These are phyloP conservation scores for Procavia capensis DNA, from an alignment of 2,113 vertebrate genomes.

Conservation along the genomic window DNA sequence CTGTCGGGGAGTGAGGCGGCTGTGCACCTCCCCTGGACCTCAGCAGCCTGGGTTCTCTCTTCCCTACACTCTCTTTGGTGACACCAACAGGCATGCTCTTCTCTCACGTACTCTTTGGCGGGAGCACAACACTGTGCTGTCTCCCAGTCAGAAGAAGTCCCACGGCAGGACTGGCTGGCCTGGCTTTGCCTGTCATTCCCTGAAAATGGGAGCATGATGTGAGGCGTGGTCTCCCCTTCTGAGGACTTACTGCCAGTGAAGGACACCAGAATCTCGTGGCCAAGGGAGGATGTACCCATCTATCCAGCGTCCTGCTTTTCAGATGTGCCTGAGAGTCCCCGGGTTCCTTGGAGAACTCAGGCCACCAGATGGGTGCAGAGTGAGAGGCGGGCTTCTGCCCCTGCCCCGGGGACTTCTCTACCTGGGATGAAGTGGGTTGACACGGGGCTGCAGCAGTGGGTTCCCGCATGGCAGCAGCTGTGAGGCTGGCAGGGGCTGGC, in stretches of 20 bases:
- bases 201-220: background rate
- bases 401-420: no score
- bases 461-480: no score
- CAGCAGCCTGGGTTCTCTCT: no score
- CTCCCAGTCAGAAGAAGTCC: background rate
- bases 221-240: background rate
- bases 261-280: background rate
- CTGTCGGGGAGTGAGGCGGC: no score
- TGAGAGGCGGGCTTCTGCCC: background rate
- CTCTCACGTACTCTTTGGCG: background rate
- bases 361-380: background rate
- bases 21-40: no score
- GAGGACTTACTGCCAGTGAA: background rate
- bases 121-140: background rate
- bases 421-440: no score
- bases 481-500: no score
- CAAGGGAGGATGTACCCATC: background rate
- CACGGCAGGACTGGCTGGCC: background rate
- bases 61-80: no score
- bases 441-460: no score
- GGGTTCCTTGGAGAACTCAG: background rate
- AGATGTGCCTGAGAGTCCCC: background rate
- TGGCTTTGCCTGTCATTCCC: background rate
- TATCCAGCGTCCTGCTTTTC: background rate
- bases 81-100: background rate